These are phyloP conservation scores for Cyanoliseus patagonus DNA, from an alignment of 2,113 vertebrate genomes.

Conservation along the genomic window DNA sequence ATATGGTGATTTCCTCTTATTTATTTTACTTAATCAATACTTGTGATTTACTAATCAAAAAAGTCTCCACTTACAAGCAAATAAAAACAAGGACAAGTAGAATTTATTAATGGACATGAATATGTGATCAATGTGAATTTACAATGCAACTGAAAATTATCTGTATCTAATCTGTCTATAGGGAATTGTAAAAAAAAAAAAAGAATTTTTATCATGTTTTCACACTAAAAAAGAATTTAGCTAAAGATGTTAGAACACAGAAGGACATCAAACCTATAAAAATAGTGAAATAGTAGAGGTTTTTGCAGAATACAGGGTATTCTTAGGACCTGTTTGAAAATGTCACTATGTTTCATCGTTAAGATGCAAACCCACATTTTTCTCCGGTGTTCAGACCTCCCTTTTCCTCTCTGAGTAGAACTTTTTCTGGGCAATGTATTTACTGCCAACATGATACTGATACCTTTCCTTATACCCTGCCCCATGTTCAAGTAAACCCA, in stretches of 20 bases:
- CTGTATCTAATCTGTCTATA: neutral
- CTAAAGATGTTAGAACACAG: neutral
- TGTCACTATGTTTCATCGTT: neutral
- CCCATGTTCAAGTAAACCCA: neutral
- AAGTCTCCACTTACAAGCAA: neutral
- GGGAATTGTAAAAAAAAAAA: neutral
- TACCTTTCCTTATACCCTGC: too few species aligned
- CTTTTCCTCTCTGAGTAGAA: neutral
- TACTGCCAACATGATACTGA: accelerated
- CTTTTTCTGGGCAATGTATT: neutral
- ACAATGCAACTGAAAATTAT: neutral
- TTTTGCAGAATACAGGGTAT: neutral
- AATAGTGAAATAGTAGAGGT: neutral
- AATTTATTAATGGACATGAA: neutral
- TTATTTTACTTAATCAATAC: neutral
- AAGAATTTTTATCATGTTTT: neutral
- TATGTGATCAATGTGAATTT: neutral
- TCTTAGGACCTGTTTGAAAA: neutral
- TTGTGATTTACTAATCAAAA: neutral
- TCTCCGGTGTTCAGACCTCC: neutral
- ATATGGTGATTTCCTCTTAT: neutral
- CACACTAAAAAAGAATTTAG: neutral
- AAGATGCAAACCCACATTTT: neutral
- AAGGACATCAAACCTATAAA: neutral
- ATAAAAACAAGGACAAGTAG: neutral